phyloP scores from a whole-genome alignment of 2,113 vertebrate genomes.

The Mesitornis unicolor region DNA sequence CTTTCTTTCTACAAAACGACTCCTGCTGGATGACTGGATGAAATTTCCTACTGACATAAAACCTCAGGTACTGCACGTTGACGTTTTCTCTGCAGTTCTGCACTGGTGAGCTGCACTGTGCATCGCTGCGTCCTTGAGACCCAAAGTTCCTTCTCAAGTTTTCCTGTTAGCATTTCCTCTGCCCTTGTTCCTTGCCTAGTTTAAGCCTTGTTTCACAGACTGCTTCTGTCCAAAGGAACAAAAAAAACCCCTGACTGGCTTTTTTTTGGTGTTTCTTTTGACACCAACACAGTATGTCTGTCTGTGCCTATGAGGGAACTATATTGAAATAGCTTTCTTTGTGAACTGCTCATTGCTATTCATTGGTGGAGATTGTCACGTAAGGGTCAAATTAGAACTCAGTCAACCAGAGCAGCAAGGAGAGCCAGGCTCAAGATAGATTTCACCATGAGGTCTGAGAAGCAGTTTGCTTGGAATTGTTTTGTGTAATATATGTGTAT shows the following conservation, averaged over 20 bases:
- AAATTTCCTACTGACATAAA: background rate
- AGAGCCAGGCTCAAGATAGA: background rate
- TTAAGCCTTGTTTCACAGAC: conserved; percentile 34
- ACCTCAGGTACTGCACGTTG: background rate
- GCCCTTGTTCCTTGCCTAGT: background rate
- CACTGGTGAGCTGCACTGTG: background rate
- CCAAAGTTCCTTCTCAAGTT: background rate
- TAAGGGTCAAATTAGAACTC: conserved; percentile 46
- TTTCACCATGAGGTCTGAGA: background rate
- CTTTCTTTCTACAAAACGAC: background rate
- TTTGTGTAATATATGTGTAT: background rate
- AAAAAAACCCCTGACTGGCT: background rate
- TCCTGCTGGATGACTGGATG: background rate
- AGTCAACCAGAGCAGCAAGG: background rate
- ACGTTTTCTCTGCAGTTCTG: background rate
- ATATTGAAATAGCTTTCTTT: conserved; percentile 38
- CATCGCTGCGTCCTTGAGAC: background rate
- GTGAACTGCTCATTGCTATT: conserved; percentile 62
- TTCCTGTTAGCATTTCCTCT: conserved; percentile 14
- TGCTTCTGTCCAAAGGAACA: conserved; percentile 27
- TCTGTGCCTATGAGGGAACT: conserved; percentile 23
- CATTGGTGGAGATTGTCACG: conserved; percentile 34
- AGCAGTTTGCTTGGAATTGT: background rate
- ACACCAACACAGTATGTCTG: conserved; percentile 36
- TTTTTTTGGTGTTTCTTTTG: conserved; percentile 47